Evolutionary conservation across 1,140 invertebrate genomes (phyloP), one percentile per base, ranked within the genome.

Genomic region (Metaphire vulgaris): DNA sequence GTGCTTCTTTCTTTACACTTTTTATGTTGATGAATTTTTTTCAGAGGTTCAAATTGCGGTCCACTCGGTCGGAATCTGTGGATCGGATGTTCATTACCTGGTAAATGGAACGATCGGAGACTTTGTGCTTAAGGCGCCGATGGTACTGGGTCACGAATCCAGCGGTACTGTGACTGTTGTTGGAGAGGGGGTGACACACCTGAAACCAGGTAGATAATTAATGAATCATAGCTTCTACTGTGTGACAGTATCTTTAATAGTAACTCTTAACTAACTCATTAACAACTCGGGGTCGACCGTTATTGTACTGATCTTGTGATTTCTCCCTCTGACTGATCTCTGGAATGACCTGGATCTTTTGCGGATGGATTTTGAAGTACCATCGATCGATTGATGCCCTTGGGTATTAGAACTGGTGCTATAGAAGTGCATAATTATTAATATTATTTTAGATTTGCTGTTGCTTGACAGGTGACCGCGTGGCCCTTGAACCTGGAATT

Each of bases 51-150:
- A 96, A 12, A 80, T 98, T 6, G 88, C 90, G 77, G 96, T 98
- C 91, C 90, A 91, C 79, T 91, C 91, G 79, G 94, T 98, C 69
- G 96, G 96, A 65, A 98, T 99, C 79, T 99, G 96, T 85, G 96
- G 96, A 0, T 97, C 95, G 0, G 95, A 98, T 86, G 92, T 98
- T 2, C 93, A 96, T 84, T 98, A 97, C 87, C 90, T 94, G 84
- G 89, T 90, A 32, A 80, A 91, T 78, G 96, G 96, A 21, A 82
- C 89, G 29, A 96, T 96, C 83, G 85, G 85, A 12, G 83, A 86
- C 73, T 86, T 86, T 78, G 73, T 86, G 73, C 80, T 86, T 12
- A 80, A 79, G 26, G 79, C 79, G 14, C 85, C 85, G 2, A 85
- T 86, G 83, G 69, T 84, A 21, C 77, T 86, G 14, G 85, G 85